Conservation (phyloP, 2,888 invertebrate genomes). For the Operophtera brumata region DNA sequence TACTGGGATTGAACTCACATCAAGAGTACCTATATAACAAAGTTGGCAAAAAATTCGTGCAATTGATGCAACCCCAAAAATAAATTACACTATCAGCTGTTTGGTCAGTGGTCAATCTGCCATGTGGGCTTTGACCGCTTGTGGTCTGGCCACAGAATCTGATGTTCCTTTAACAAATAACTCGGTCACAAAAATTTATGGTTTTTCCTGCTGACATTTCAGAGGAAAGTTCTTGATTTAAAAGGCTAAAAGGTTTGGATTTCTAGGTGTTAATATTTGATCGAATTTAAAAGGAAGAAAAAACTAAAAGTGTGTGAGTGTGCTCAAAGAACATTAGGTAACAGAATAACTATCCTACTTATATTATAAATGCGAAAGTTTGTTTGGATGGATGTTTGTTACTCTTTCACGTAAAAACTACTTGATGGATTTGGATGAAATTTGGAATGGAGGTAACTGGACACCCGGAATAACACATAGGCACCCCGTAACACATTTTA, state of each 20-base stretch:
- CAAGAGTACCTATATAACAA: no score
- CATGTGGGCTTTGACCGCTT: constrained; percentile 1
- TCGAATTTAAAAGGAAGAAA: neutral
- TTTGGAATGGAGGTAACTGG: no score
- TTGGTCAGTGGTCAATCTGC: constrained; percentile 19
- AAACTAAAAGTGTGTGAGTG: no score
- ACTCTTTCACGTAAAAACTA: no score
- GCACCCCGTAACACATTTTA: no score
- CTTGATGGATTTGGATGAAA: no score
- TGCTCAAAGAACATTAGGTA: no score
- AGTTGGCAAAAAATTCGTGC: neutral
- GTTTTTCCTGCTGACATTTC: neutral
- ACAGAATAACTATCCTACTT: no score
- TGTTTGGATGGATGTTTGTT: no score
- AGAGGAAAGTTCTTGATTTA: neutral
- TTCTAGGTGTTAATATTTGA: neutral
- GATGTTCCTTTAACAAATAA: constrained; percentile 10
- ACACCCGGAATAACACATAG: no score
- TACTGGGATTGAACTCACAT: no score
- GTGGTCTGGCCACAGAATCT: constrained; percentile 6
- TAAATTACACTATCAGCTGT: constrained; percentile 14
- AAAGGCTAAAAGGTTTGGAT: neutral
- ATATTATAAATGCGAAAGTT: no score
- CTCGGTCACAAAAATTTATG: neutral
- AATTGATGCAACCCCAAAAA: constrained; percentile 4